Conservation (phyloP, 2,888 invertebrate genomes). For the Drosophila vallismaia region DNA sequence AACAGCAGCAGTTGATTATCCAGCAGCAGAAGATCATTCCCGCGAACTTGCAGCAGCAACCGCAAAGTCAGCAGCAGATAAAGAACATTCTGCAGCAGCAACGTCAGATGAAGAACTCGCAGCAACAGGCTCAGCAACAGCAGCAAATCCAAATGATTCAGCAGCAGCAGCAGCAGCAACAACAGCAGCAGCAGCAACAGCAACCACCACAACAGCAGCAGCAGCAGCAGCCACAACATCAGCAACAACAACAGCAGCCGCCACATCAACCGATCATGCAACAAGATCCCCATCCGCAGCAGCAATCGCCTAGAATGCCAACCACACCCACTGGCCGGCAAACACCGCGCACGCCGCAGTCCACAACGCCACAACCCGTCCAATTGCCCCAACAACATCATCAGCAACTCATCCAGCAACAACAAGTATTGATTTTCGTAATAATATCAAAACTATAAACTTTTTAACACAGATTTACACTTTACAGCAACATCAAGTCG, state of each 20-base stretch:
- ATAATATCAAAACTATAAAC: no score
- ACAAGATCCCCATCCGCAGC: slow-evolving; percentile 71
- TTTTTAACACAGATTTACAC: no score
- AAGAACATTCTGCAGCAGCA: slow-evolving; percentile 72
- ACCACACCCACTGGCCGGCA: slow-evolving; percentile 72
- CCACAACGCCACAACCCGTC: slow-evolving; percentile 78
- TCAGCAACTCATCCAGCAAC: slow-evolving; percentile 77
- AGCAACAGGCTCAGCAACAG: slow-evolving; percentile 57
- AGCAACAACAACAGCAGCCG: slow-evolving; percentile 63
- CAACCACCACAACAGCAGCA: slow-evolving; percentile 58
- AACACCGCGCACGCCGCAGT: slow-evolving; percentile 78
- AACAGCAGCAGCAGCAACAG: slow-evolving; percentile 64
- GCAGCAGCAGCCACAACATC: slow-evolving; percentile 71
- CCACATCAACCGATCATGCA: slow-evolving; percentile 73
- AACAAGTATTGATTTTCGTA: slow-evolving; percentile 47
- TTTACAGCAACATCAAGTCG: slow-evolving; percentile 58
- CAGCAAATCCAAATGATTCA: slow-evolving; percentile 53
- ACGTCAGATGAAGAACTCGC: slow-evolving; percentile 58
- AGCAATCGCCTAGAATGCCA: slow-evolving; percentile 60
- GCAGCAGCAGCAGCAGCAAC: slow-evolving; percentile 59
- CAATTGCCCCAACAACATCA: slow-evolving; percentile 81
- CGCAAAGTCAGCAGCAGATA: slow-evolving; percentile 68
- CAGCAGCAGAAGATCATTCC: slow-evolving; percentile 81
- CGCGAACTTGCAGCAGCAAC: slow-evolving; percentile 66
- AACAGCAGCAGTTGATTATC: slow-evolving; percentile 80